A percentile compares a stretch with the other conserved stretches of the same genome.
Evolutionary conservation across 2,888 invertebrate species (phyloP).

Genomic region (Meloe dianella): DNA sequence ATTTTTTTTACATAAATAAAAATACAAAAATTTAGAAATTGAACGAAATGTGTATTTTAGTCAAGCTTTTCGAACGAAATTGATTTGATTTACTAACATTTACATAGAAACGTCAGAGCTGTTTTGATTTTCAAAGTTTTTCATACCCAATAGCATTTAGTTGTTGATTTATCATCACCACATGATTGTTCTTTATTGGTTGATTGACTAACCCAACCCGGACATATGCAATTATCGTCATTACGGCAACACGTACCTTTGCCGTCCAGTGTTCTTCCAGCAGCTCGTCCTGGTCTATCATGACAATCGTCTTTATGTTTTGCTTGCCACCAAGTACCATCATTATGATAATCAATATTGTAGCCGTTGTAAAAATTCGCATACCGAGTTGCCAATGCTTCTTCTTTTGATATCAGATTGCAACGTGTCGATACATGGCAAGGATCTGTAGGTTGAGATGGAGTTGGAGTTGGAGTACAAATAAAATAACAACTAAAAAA

Average conservation of each 20-base stretch:
- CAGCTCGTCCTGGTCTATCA: conserved; percentile 12
- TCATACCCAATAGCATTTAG: not conserved
- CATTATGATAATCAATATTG: conserved; percentile 49
- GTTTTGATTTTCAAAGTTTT: conserved; percentile 21
- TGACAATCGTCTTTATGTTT: conserved; percentile 11
- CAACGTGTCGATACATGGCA: not conserved
- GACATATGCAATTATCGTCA: not conserved
- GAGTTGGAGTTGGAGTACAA: not conserved
- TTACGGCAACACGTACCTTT: conserved; percentile 42
- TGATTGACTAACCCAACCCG: not conserved
- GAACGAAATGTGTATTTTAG: not conserved
- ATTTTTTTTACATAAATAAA: not conserved
- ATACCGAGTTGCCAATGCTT: conserved; percentile 43
- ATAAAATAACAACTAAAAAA: not conserved
- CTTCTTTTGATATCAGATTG: conserved; percentile 38
- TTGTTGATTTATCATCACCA: not conserved
- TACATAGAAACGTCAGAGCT: not conserved
- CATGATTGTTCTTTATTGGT: not conserved
- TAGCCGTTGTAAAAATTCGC: conserved; percentile 56
- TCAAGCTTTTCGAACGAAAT: not conserved
- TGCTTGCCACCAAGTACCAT: conserved; percentile 24
- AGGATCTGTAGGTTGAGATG: too few relatives aligned
- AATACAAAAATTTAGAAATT: not conserved
- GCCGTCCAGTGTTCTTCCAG: conserved; percentile 46
- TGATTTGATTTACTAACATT: not conserved